Evolutionary conservation across 1,140 invertebrate species (phyloP).

Genomic region (Drosophila malerkotliana): DNA sequence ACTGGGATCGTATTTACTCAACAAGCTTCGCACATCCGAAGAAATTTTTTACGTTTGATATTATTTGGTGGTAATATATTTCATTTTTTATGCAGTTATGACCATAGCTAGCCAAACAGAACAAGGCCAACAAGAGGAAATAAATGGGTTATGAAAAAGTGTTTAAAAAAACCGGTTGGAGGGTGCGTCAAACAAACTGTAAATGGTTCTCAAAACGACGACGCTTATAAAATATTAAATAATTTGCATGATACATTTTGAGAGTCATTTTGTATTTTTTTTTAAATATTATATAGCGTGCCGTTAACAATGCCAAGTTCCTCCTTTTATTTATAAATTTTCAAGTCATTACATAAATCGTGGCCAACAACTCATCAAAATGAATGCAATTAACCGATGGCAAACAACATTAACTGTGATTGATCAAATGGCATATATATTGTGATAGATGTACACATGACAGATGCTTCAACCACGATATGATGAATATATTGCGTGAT

Average conservation of each 20-base stretch:
- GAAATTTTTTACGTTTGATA: constrained; percentile 11
- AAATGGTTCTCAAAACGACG: constrained; percentile 36
- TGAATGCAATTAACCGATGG: constrained; percentile 59
- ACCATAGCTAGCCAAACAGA: constrained; percentile 54
- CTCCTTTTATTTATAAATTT: constrained; percentile 43
- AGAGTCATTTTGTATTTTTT: constrained; percentile 4
- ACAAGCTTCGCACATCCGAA: background rate
- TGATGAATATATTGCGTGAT: constrained; percentile 50
- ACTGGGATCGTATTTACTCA: background rate
- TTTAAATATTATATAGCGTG: constrained; percentile 41
- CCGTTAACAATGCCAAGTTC: constrained; percentile 28
- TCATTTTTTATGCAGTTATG: constrained; percentile 37
- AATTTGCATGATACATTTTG: constrained; percentile 38
- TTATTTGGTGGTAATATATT: constrained; percentile 12
- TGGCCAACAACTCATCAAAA: constrained; percentile 40
- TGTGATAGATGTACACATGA: constrained; percentile 30
- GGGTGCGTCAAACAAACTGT: constrained; percentile 53
- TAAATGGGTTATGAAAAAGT: constrained; percentile 20
- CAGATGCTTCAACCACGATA: constrained; percentile 37
- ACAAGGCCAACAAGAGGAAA: constrained; percentile 34
- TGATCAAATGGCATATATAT: constrained; percentile 62
- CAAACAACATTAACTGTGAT: constrained; percentile 65
- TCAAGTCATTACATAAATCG: constrained; percentile 40
- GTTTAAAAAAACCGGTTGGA: constrained; percentile 43
- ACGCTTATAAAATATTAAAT: constrained; percentile 53